These are phyloP conservation scores for Macquaria ambigua DNA, from an alignment of 2,113 vertebrate genomes.

Conservation along the genomic window DNA sequence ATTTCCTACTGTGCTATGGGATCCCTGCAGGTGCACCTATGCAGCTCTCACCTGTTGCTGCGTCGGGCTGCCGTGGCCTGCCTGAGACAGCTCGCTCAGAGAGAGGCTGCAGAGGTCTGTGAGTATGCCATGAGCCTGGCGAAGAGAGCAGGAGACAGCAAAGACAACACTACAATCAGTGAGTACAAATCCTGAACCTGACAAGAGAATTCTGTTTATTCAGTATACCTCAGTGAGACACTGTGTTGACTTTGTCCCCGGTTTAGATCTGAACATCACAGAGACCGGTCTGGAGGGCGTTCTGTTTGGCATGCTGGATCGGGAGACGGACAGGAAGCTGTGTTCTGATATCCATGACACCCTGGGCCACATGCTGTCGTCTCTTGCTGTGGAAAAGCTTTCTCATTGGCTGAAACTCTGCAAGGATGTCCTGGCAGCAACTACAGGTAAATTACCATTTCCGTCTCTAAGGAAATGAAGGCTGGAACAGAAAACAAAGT, in stretches of 20 bases:
- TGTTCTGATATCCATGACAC: constrained; percentile 99
- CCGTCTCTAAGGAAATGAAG: constrained; percentile 11
- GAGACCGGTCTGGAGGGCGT: constrained; percentile 97
- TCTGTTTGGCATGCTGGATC: constrained; percentile 97
- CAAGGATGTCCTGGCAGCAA: constrained; percentile 97
- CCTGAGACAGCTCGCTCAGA: constrained; percentile 95
- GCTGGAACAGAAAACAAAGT: not conserved
- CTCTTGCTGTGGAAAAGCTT: constrained; percentile 95
- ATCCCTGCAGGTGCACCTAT: constrained; percentile 91
- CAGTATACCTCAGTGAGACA: not conserved
- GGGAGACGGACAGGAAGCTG: constrained; percentile 95
- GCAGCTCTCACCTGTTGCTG: constrained; percentile 95
- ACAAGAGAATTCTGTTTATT: not conserved
- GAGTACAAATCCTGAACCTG: constrained; percentile 73
- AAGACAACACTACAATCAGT: constrained; percentile 90
- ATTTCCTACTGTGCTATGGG: not conserved
- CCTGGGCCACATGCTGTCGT: constrained; percentile 98
- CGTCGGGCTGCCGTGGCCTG: constrained; percentile 96
- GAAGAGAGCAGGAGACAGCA: constrained; percentile 90
- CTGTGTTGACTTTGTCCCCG: constrained; percentile 2
- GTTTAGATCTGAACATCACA: constrained; percentile 92
- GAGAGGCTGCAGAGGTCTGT: constrained; percentile 97
- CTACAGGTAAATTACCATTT: constrained; percentile 87
- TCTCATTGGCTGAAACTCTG: constrained; percentile 98
- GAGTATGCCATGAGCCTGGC: constrained; percentile 98